These are phyloP conservation scores for Crocodylus rhombifer DNA, from an alignment of 2,797 vertebrate genomes.

Conservation along the genomic window DNA sequence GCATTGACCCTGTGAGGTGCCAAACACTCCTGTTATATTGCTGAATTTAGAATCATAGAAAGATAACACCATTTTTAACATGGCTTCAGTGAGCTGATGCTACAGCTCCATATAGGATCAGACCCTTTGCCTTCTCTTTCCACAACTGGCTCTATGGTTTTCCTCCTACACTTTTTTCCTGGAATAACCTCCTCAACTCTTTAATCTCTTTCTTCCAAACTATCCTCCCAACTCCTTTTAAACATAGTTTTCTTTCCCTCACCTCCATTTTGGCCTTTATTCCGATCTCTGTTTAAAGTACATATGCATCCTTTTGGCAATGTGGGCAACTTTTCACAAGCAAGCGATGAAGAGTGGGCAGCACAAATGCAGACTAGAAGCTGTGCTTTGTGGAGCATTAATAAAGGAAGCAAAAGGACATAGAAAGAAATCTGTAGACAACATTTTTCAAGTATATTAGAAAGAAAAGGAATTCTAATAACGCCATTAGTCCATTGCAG, in stretches of 20 bases:
- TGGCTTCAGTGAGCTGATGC: neutral
- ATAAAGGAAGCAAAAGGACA: neutral
- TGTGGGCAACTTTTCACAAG: accelerated
- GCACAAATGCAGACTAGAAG: neutral
- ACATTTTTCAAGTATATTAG: neutral
- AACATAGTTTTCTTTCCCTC: neutral
- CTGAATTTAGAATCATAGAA: neutral
- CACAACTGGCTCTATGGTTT: neutral
- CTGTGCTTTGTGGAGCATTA: neutral
- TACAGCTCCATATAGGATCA: neutral
- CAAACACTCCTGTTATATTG: neutral
- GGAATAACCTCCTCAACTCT: neutral
- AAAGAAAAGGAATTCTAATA: neutral
- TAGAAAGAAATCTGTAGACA: neutral
- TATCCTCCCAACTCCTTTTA: neutral
- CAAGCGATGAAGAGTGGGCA: accelerated
- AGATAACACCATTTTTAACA: too few species aligned
- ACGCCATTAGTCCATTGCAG: neutral
- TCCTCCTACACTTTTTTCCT: neutral
- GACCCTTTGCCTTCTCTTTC: neutral
- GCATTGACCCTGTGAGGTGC: neutral
- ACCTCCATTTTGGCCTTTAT: accelerated
- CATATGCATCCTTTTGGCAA: neutral
- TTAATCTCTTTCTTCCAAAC: neutral
- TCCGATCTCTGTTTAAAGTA: neutral